Percentiles rank a stretch among this genome's conserved stretches.
These are phyloP conservation scores for Porphyrio hochstetteri DNA, from an alignment of 2,113 vertebrate genomes.

Conservation along the genomic window DNA sequence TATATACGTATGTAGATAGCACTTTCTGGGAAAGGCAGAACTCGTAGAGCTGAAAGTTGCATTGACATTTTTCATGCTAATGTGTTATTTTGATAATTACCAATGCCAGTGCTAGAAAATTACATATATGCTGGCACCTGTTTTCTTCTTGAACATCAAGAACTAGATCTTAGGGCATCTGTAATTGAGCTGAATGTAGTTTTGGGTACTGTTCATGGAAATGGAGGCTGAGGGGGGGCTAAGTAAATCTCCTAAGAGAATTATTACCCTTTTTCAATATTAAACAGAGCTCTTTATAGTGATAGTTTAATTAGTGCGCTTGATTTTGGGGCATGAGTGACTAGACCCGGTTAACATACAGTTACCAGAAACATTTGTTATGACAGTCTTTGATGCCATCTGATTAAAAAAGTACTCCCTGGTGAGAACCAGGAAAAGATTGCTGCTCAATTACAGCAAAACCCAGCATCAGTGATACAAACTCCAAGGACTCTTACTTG, in stretches of 20 bases:
- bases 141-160: conserved; percentile 55
- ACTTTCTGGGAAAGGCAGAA: conserved; percentile 37
- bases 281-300: neutral
- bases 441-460: neutral
- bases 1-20: neutral
- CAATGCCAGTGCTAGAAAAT: conserved; percentile 32
- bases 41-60: conserved; percentile 37
- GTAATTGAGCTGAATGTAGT: neutral
- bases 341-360: neutral
- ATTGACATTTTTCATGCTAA: conserved; percentile 70
- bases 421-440: neutral
- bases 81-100: conserved; percentile 71
- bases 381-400: neutral
- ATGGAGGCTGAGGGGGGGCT: neutral
- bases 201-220: neutral
- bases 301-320: neutral
- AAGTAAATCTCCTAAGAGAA: neutral
- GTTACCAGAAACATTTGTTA: neutral
- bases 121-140: conserved; percentile 65
- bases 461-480: neutral
- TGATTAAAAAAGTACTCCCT: neutral
- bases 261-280: neutral
- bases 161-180: conserved; percentile 16
- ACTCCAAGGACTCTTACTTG: neutral
- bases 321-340: neutral